These are phyloP conservation scores for Steinernema khuongi DNA, from an alignment of 1,140 invertebrate genomes.

Conservation along the genomic window DNA sequence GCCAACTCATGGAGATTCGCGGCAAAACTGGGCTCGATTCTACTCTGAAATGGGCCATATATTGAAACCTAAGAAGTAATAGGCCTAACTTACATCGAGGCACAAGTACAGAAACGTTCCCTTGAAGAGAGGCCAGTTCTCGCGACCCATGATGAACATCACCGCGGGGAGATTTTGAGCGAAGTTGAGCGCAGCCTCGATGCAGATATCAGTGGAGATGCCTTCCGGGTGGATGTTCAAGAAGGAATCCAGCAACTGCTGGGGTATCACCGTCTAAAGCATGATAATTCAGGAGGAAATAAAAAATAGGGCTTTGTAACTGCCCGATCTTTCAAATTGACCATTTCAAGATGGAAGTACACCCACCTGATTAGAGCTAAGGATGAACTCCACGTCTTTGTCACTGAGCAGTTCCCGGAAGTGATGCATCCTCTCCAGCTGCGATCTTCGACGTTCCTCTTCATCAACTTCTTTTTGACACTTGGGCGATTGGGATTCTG, in stretches of 20 bases:
- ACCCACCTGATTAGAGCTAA: neutral
- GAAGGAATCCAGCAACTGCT: neutral
- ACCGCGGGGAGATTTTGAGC: constrained; percentile 76
- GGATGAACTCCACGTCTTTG: neutral
- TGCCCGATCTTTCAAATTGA: no score
- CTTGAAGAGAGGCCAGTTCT: constrained; percentile 69
- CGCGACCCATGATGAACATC: constrained; percentile 69
- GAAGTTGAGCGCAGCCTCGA: constrained; percentile 71
- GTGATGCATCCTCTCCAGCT: neutral
- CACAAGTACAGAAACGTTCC: constrained; percentile 61
- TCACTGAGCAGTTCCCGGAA: neutral
- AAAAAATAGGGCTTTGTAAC: no score
- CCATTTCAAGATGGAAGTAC: neutral
- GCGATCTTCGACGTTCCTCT: no score
- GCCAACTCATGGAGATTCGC: constrained; percentile 75
- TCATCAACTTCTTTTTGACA: no score
- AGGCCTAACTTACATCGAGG: constrained; percentile 60
- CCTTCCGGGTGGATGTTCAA: constrained; percentile 11
- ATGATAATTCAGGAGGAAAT: no score
- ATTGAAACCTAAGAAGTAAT: constrained; percentile 11
- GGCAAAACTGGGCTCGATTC: constrained; percentile 71
- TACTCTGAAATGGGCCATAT: constrained; percentile 65
- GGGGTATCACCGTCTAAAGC: neutral
- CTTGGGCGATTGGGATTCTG: no score
- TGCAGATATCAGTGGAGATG: constrained; percentile 59